phyloP scores from a whole-genome alignment of 1,140 invertebrate species.

The Diprion similis region DNA sequence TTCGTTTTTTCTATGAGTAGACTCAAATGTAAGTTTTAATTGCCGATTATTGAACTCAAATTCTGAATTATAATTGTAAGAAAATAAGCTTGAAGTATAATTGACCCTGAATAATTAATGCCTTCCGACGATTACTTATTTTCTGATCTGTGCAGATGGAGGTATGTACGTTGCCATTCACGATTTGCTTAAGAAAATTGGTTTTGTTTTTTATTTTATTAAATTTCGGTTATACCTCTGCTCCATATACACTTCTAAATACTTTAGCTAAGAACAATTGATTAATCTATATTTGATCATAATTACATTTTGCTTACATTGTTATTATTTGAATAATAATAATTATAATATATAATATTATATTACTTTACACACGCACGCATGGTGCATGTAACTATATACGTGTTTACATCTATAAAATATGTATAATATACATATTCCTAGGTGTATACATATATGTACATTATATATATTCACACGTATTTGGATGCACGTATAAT shows the following conservation, averaged over 20 bases:
- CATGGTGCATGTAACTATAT: not conserved
- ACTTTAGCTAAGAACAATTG: not conserved
- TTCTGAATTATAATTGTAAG: no score
- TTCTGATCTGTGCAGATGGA: no score
- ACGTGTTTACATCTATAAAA: no score
- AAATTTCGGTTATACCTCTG: not conserved
- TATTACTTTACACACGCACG: not conserved
- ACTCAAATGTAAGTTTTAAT: no score
- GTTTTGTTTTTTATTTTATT: not conserved
- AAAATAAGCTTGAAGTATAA: no score
- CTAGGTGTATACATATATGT: no score
- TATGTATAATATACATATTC: no score
- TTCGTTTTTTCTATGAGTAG: no score
- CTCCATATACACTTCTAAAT: not conserved
- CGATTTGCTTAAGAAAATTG: not conserved
- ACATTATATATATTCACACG: not conserved
- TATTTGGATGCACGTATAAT: not conserved
- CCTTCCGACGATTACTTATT: no score
- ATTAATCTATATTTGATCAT: slow-evolving; percentile 1
- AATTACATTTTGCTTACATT: slow-evolving; percentile 2
- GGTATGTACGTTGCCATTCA: no score
- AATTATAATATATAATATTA: not conserved
- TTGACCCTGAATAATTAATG: no score
- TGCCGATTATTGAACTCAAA: no score
- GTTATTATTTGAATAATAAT: not conserved